Evolutionary conservation across 2,888 invertebrate genomes (phyloP).

Genomic region (Hydrotaea diabolus): DNA sequence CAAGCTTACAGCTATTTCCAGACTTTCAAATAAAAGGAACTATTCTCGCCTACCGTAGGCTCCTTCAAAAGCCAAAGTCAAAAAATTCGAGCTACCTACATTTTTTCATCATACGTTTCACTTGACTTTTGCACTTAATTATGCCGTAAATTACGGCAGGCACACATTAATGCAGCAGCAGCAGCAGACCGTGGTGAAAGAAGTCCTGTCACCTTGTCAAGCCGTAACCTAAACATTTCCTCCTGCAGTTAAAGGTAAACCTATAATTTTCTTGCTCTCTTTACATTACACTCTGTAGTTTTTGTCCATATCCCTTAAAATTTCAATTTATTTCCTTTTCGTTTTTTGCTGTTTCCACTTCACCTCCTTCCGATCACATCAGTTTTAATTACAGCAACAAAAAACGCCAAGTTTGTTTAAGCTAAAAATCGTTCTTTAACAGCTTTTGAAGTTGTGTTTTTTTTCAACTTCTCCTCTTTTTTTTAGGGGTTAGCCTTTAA

Average conservation of each 20-base stretch:
- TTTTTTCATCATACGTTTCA: constrained; percentile 20
- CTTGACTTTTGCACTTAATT: constrained; percentile 41
- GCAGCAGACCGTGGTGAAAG: not conserved
- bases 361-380: constrained; percentile 9
- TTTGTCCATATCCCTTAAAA: not conserved
- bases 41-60: too few species aligned
- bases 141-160: constrained; percentile 38
- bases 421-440: not conserved
- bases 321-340: not conserved
- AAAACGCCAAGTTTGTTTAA: constrained; percentile 11
- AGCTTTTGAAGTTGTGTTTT: not conserved
- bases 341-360: constrained; percentile 19
- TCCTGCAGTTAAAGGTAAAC: constrained; percentile 12
- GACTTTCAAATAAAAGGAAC: not conserved
- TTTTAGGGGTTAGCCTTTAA: constrained; percentile 8
- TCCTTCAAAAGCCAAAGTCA: not conserved
- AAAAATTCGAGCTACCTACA: not conserved
- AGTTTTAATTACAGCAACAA: constrained; percentile 45
- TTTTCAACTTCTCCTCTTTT: not conserved
- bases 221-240: not conserved
- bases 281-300: not conserved
- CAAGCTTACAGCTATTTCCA: not conserved
- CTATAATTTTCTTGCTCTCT: not conserved
- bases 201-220: not conserved
- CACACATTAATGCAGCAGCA: not conserved